A percentile compares a stretch with the other conserved stretches of the same genome.
Conservation (phyloP, 1,140 invertebrate genomes). For the Lepidurus arcticus region DNA sequence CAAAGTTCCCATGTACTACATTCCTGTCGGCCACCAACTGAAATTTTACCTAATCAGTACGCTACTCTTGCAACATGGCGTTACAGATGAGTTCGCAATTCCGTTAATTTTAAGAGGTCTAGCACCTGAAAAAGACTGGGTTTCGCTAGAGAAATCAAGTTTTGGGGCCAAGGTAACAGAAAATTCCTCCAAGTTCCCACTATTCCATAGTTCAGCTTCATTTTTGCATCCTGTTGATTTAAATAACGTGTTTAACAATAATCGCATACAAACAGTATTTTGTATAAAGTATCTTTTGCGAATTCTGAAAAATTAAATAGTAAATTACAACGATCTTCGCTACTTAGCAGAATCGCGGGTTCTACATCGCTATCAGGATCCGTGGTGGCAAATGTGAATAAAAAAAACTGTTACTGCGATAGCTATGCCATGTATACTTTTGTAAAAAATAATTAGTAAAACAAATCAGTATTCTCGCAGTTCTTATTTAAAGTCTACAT, state of each 20-base stretch:
- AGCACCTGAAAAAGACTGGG: constrained; percentile 36
- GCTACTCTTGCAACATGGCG: constrained; percentile 40
- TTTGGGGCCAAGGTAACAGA: constrained; percentile 27
- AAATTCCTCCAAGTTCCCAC: constrained; percentile 29
- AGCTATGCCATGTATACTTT: constrained; percentile 12
- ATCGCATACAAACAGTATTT: constrained; percentile 36
- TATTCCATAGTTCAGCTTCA: constrained; percentile 35
- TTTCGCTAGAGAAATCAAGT: constrained; percentile 36
- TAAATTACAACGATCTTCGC: background rate
- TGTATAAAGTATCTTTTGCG: constrained; percentile 40
- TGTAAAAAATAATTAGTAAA: background rate
- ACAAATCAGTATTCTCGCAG: constrained; percentile 6
- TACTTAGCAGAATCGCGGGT: background rate
- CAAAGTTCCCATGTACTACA: constrained; percentile 41
- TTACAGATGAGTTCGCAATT: constrained; percentile 41
- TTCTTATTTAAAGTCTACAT: constrained; percentile 3
- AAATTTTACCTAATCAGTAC: constrained; percentile 41
- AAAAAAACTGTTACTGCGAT: background rate
- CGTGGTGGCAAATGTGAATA: background rate
- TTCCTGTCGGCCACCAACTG: constrained; percentile 36
- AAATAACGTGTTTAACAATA: constrained; percentile 39
- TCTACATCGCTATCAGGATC: background rate
- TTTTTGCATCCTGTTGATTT: constrained; percentile 41
- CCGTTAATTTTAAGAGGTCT: constrained; percentile 40
- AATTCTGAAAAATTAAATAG: constrained; percentile 30